Evolutionary conservation across 2,888 invertebrate species (phyloP), one percentile per base, ranked within the genome.

Genomic region (Adelognathus sp.): DNA sequence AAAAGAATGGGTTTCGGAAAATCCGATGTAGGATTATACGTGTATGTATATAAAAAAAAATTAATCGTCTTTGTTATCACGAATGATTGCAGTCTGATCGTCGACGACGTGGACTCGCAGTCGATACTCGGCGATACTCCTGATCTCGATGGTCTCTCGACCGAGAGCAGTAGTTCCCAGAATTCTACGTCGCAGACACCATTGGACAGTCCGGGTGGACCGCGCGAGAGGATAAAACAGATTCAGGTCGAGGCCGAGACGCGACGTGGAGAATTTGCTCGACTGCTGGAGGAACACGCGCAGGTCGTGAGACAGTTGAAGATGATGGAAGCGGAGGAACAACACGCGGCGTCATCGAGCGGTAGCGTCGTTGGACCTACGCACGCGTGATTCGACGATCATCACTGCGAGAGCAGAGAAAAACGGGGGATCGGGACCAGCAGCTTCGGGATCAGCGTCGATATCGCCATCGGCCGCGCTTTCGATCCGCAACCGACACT

Each of bases 171-270:
- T 67, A 88, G 86, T 72, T 82, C 86, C 4, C 85, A 85, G 9
- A 86, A 84, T 33, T 87, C 88, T 0, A 83, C 85, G 24, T 84
- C 86, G 1, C 86, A 87, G 67, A 87, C 89, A 5, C 86, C 89
- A 9, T 52, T 89, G 75, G 87, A 88, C 76, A 89, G 87, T 72
- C 89, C 86, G 1, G 86, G 85, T 2, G 88, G 87, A 2, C 87
- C 89, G 18, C 81, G 87, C 1, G 88, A 88, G 81, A 87, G 89
- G 69, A 88, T 88, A 73, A 88, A 89, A 63, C 88, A 87, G 61
- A 88, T 88, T 61, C 89, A 92, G 87, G 91, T 89, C 46, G 92
- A 92, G 76, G 92, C 92, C 4, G 91, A 92, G 81, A 91, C 90
- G 36, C 88, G 92, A 58, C 88, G 92, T 69, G 89, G 87, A 67